These are phyloP conservation scores for Nomada lathburiana DNA, from an alignment of 2,888 invertebrate species.

Conservation along the genomic window DNA sequence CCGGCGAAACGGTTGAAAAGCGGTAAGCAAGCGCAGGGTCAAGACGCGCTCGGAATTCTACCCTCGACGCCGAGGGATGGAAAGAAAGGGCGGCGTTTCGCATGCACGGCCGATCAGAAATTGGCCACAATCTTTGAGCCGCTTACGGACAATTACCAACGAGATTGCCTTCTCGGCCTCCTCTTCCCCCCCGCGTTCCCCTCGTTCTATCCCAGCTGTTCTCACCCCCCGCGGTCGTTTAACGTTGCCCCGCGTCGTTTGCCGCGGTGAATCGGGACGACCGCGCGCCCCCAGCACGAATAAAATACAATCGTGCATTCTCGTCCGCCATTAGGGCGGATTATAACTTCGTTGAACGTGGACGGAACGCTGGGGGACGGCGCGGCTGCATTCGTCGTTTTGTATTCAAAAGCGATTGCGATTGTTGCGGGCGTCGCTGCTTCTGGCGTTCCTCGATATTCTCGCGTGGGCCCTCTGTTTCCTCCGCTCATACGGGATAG, in stretches of 20 bases:
- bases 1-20: constrained; percentile 9
- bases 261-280: constrained; percentile 7
- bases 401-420: constrained; percentile 28
- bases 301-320: constrained; percentile 21
- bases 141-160: constrained; percentile 79
- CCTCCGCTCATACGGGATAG: neutral
- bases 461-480: constrained; percentile 9
- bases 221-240: neutral
- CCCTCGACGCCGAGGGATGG: neutral
- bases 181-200: constrained; percentile 5
- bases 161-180: constrained; percentile 73
- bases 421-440: constrained; percentile 11
- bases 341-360: constrained; percentile 32
- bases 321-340: constrained; percentile 23
- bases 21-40: constrained; percentile 27
- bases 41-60: constrained; percentile 10
- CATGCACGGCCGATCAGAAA: constrained; percentile 78
- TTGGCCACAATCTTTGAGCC: constrained; percentile 78
- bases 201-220: neutral
- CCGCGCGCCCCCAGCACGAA: constrained; percentile 16
- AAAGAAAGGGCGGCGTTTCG: constrained; percentile 46
- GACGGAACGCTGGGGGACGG: neutral
- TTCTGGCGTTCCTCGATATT: constrained; percentile 12
- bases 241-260: constrained; percentile 6
- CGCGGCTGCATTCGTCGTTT: neutral